Percentiles rank a stretch among this genome's conserved stretches.
These are phyloP conservation scores for Beroe ovata DNA, from an alignment of 37 sponge, comb jelly and placozoan genomes.

Conservation along the genomic window DNA sequence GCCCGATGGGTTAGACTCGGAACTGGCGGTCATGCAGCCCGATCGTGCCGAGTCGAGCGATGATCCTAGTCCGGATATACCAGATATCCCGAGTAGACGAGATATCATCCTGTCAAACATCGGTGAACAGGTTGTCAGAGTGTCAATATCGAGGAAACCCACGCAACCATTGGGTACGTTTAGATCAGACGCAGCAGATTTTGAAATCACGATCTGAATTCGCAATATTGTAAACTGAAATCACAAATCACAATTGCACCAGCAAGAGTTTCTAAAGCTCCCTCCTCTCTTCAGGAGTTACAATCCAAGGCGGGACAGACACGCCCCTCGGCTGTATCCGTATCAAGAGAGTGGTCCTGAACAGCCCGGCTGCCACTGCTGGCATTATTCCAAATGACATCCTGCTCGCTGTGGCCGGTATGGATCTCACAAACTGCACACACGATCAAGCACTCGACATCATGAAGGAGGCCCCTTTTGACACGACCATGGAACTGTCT, in stretches of 20 bases:
- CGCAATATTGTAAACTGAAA: too few species aligned
- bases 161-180: conserved; percentile 13
- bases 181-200: too few species aligned
- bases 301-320: conserved; percentile 55
- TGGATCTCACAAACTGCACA: conserved; percentile 40
- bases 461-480: conserved; percentile 48
- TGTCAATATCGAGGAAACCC: conserved; percentile 1
- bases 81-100: conserved; percentile 1
- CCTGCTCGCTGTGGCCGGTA: conserved; percentile 30
- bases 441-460: conserved; percentile 50
- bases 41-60: too few species aligned
- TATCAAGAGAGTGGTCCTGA: conserved; percentile 45
- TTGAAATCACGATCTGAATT: too few species aligned
- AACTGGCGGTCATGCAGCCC: too few species aligned
- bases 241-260: too few species aligned
- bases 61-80: not conserved
- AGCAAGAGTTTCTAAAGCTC: too few species aligned
- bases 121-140: conserved; percentile 51
- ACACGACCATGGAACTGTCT: conserved; percentile 63
- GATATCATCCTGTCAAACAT: conserved; percentile 25
- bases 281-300: conserved; percentile 41
- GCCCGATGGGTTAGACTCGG: too few species aligned
- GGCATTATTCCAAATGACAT: conserved; percentile 64
- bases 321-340: conserved; percentile 58
- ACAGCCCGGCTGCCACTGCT: conserved; percentile 57